Percentiles rank a stretch among this genome's conserved stretches.
Conservation (phyloP, 2,797 vertebrate species). For the Mormyrus proboscirostris region DNA sequence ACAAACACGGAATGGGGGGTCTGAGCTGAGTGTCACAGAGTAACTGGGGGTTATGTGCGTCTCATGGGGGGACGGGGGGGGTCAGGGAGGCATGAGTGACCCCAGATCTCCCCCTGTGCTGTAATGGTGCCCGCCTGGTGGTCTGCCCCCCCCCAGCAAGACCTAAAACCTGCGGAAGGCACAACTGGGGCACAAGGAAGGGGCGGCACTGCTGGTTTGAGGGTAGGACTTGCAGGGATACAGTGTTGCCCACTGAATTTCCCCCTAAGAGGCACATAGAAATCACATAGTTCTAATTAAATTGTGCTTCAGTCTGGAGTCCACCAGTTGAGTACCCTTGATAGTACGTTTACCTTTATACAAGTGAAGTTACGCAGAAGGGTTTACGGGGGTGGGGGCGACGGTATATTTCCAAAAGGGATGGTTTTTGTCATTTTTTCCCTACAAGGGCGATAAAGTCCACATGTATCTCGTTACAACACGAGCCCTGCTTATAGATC, state of each 20-base stretch:
- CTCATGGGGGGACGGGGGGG: neutral
- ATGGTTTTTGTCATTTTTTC: neutral
- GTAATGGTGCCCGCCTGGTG: neutral
- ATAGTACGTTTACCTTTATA: neutral
- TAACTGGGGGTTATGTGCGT: neutral
- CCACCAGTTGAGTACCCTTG: neutral
- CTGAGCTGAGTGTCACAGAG: neutral
- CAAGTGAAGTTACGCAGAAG: neutral
- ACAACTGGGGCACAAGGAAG: neutral
- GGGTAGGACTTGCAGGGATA: too few relatives aligned
- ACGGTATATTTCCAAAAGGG: neutral
- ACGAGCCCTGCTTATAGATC: neutral
- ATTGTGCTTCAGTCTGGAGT: neutral
- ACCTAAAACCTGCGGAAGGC: neutral
- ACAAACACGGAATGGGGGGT: neutral
- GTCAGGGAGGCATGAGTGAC: neutral
- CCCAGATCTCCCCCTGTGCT: neutral
- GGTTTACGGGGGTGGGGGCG: neutral
- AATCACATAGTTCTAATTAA: neutral
- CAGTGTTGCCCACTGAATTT: neutral
- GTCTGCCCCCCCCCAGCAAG: neutral
- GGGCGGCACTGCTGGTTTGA: too few relatives aligned
- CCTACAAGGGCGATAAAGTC: neutral
- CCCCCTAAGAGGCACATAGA: neutral
- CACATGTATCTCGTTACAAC: neutral